Evolutionary conservation across 2,888 invertebrate species (phyloP).

Genomic region (Argynnis bischoffii): DNA sequence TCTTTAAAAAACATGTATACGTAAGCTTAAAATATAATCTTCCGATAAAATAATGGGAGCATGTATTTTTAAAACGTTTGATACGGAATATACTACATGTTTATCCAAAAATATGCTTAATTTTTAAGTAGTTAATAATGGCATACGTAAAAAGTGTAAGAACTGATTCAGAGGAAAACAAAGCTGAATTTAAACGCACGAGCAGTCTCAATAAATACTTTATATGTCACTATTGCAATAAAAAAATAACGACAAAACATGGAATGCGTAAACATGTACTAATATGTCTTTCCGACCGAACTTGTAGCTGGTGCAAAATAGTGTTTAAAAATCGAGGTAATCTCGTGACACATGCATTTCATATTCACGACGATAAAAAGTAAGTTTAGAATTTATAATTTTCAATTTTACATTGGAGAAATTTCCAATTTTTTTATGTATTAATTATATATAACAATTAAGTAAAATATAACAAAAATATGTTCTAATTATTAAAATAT

Average conservation of each 20-base stretch:
- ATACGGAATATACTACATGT: too few species aligned
- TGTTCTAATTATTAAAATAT: too few species aligned
- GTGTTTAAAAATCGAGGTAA: conserved; percentile 49
- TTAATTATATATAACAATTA: neutral
- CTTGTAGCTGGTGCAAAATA: conserved; percentile 48
- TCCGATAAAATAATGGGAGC: too few species aligned
- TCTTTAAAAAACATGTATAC: too few species aligned
- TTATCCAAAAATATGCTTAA: conserved; percentile 16
- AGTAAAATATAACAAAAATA: too few species aligned
- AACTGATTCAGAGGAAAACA: neutral
- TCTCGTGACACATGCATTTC: conserved; percentile 42
- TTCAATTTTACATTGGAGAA: neutral
- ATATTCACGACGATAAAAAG: conserved; percentile 46
- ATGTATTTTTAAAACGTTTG: too few species aligned
- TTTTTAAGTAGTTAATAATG: conserved; percentile 18
- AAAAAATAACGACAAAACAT: conserved; percentile 14
- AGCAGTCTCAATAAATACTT: conserved; percentile 42
- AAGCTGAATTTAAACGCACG: conserved; percentile 29
- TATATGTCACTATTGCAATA: conserved; percentile 36
- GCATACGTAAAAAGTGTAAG: conserved; percentile 20
- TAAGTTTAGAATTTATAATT: conserved; percentile 11
- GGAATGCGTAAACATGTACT: conserved; percentile 25
- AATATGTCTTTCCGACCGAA: conserved; percentile 22
- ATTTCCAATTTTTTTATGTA: neutral
- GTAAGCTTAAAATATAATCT: too few species aligned